Evolutionary conservation across 2,797 vertebrate species (phyloP), one percentile per base, ranked within the genome.

Genomic region (Aselliscus stoliczkanus): DNA sequence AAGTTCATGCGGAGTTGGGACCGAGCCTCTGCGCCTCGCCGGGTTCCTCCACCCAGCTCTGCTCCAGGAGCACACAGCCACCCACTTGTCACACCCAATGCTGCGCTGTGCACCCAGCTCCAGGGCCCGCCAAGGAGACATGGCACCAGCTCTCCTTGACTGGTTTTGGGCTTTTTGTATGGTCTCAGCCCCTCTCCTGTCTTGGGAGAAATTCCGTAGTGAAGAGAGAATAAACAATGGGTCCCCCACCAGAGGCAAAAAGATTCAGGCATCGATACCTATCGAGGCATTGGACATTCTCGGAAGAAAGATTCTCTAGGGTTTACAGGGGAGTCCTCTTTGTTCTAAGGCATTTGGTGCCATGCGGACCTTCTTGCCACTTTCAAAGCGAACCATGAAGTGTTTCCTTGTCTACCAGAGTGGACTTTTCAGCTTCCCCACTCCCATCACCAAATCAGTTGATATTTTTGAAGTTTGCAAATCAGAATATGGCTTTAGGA

Each of bases 381-480:
- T 81, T 76, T 82, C 14, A 5, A 34, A 80, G 31, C 31, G 65
- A 52, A 80, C 4, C 39, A 25, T 15, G 42, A 39, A 3, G n/a
- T 93, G n/a, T 93, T 18, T 92, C 54, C 47, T 29, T n/a, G 2
- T 83, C 15, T 52, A 27, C n/a, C 23, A 52, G 47, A 7, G 34
- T 69, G 65, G 27, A 54, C 54, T 84, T 52, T 67, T 37, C 47
- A 39, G 5, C 11, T 3, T 4, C 7, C n/a, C 18, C 0, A 7
- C 11, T 11, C 10, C 29, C 13, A 12, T 13, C 47, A 12, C 11
- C 25, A 12, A 56, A 56, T 64, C 64, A 64, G 20, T 50, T 73
- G 20, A 62, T 79, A 14, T 27, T 80, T 90, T 62, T 67, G 4
- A 91, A 44, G 62, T 84, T 88, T 93, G 52, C 31, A 80, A 50